Evolutionary conservation across 2,113 vertebrate species (phyloP).

Genomic region (Grantiella picta): DNA sequence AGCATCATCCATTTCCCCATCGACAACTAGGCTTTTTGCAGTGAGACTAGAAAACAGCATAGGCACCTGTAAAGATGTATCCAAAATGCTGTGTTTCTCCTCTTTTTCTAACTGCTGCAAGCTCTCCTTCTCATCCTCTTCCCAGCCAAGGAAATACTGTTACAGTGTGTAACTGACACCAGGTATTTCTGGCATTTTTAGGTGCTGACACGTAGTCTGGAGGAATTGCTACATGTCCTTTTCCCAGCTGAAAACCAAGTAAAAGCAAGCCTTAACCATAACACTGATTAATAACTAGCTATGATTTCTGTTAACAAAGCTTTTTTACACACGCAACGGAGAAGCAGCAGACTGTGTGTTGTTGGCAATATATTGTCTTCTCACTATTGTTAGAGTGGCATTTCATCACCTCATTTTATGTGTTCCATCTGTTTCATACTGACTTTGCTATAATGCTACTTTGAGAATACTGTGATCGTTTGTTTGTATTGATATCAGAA

Average conservation of each 20-base stretch:
- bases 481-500: constrained; percentile 43
- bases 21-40: not conserved
- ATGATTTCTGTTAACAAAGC: constrained; percentile 27
- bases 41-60: not conserved
- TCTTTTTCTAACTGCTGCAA: not conserved
- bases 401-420: constrained; percentile 52
- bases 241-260: not conserved
- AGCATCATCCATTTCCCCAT: not conserved
- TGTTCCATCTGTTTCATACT: constrained; percentile 54
- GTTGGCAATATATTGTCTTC: constrained; percentile 36
- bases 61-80: not conserved
- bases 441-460: not conserved
- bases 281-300: constrained; percentile 2
- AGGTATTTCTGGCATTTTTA: not conserved
- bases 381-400: constrained; percentile 32
- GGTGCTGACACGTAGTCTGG: not conserved
- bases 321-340: not conserved
- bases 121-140: not conserved
- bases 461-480: not conserved
- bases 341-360: constrained; percentile 27
- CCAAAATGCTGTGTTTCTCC: not conserved
- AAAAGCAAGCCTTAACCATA: not conserved
- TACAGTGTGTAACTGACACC: not conserved
- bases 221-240: not conserved
- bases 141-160: not conserved